phyloP scores from a whole-genome alignment of 2,888 invertebrate species.

The Drosophila pegasa region DNA sequence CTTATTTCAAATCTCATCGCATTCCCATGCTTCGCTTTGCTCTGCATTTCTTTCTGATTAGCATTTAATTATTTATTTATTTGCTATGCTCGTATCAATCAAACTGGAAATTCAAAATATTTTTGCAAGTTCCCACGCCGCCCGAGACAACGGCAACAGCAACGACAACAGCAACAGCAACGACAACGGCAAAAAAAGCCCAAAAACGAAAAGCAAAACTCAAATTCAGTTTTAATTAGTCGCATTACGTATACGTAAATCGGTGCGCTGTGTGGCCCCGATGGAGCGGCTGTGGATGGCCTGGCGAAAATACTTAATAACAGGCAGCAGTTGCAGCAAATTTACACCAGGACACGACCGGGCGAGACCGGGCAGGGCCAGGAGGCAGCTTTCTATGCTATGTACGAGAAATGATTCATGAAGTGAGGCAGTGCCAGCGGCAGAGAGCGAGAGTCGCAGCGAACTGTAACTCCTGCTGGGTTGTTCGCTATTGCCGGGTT shows the following conservation, averaged over 20 bases:
- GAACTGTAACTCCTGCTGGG: slow-evolving; percentile 69
- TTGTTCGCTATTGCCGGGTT: slow-evolving; percentile 42
- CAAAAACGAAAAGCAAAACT: slow-evolving; percentile 43
- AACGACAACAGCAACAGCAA: not conserved
- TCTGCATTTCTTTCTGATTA: slow-evolving; percentile 36
- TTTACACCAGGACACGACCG: slow-evolving; percentile 59
- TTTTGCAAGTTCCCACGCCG: slow-evolving; percentile 63
- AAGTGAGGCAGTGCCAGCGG: slow-evolving; percentile 18
- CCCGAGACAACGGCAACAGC: not conserved
- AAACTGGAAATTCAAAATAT: slow-evolving; percentile 38
- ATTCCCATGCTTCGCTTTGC: slow-evolving; percentile 35
- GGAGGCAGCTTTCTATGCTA: slow-evolving; percentile 64
- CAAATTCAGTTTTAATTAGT: slow-evolving; percentile 73
- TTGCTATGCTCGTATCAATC: slow-evolving; percentile 41
- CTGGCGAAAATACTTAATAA: slow-evolving; percentile 61
- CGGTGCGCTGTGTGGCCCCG: slow-evolving; percentile 48
- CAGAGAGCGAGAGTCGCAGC: slow-evolving; percentile 40
- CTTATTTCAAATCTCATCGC: not conserved
- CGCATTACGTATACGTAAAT: slow-evolving; percentile 74
- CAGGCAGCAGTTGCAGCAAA: slow-evolving; percentile 68
- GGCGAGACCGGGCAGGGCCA: slow-evolving; percentile 30
- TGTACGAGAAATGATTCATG: slow-evolving; percentile 72
- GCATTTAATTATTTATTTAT: slow-evolving; percentile 54
- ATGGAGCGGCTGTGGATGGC: slow-evolving; percentile 41
- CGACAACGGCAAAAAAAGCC: too few relatives aligned